Evolutionary conservation across 2,888 invertebrate species (phyloP).

Genomic region (Keiferia lycopersicella): DNA sequence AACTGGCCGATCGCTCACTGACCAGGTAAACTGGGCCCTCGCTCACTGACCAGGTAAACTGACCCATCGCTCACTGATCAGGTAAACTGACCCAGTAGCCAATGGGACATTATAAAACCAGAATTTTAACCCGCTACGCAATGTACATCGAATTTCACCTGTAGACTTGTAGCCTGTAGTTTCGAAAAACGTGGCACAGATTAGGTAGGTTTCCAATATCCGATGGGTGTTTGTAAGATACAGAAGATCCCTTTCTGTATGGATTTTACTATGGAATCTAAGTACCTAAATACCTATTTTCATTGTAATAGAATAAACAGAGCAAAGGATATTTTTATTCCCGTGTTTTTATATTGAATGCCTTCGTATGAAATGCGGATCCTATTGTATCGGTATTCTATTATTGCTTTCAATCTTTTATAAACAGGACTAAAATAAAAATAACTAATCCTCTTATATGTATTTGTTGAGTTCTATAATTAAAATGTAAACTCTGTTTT

Average conservation of each 20-base stretch:
- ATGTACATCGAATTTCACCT: too few relatives aligned
- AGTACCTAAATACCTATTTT: too few relatives aligned
- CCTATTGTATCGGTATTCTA: neutral
- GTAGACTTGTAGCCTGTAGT: too few relatives aligned
- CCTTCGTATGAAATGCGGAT: conserved; percentile 6
- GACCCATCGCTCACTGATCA: conserved; percentile 84
- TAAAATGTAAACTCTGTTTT: too few relatives aligned
- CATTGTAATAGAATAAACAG: neutral
- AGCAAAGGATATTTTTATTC: neutral
- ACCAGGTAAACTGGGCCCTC: too few relatives aligned
- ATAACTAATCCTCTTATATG: too few relatives aligned
- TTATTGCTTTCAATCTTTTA: neutral
- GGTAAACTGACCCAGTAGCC: too few relatives aligned
- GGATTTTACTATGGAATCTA: neutral
- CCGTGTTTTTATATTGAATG: too few relatives aligned
- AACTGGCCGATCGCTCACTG: conserved; percentile 86
- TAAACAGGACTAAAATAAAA: neutral
- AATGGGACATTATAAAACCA: too few relatives aligned
- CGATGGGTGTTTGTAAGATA: neutral
- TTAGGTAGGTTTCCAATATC: too few relatives aligned
- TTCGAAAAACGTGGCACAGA: too few relatives aligned
- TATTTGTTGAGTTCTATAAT: neutral
- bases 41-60: conserved; percentile 50
- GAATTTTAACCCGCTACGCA: too few relatives aligned
- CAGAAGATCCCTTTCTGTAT: neutral